These are phyloP conservation scores for Coronaproctus castanopsis DNA, from an alignment of 2,888 invertebrate species.

Conservation along the genomic window DNA sequence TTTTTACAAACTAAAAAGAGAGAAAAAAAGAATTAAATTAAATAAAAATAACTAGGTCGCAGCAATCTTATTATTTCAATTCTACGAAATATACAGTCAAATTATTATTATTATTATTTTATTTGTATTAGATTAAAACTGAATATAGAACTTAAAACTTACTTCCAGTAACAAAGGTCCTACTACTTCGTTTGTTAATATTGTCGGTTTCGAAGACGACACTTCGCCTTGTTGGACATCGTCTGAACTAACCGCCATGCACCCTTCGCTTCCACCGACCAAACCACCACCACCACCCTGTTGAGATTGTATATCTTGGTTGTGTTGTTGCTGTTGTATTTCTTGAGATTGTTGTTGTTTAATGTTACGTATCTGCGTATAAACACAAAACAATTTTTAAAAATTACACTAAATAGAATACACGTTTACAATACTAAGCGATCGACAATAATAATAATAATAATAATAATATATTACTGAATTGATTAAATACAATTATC, in stretches of 20 bases:
- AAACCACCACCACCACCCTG: not conserved
- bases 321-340: slow-evolving; percentile 23
- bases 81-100: too few species aligned
- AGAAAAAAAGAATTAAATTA: too few species aligned
- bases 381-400: not conserved
- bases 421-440: too few species aligned
- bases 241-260: slow-evolving; percentile 28
- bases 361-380: slow-evolving; percentile 47
- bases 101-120: too few species aligned
- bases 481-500: not conserved
- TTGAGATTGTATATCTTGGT: slow-evolving; percentile 3
- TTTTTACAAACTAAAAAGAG: too few species aligned
- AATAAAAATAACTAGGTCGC: too few species aligned
- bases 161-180: slow-evolving; percentile 53
- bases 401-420: not conserved
- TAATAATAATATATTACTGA: too few species aligned
- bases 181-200: slow-evolving; percentile 47
- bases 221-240: slow-evolving; percentile 92
- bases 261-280: slow-evolving; percentile 22
- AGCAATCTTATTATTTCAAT: too few species aligned
- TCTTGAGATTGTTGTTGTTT: slow-evolving; percentile 37
- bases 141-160: too few species aligned
- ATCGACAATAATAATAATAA: too few species aligned
- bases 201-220: slow-evolving; percentile 69
- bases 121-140: too few species aligned